Evolutionary conservation across 1,140 invertebrate species (phyloP), one percentile per base, ranked within the genome.

Genomic region (Psilanteris sp.): DNA sequence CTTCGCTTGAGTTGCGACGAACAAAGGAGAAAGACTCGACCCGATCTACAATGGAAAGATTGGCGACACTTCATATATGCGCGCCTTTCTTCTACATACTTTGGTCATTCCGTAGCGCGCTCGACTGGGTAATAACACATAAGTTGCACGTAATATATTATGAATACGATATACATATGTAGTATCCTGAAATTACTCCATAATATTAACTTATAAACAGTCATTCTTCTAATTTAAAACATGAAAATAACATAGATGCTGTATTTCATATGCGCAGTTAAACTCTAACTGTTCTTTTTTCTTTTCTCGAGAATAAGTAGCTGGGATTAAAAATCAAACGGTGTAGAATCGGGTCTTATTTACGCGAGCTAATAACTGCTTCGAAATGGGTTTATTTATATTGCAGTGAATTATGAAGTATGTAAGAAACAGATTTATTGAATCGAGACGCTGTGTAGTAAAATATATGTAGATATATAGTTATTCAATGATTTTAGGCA

Each of bases 1-100:
- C 64, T 64, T 79, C 77, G 75, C 74, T 77, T 72, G 73, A 70
- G 59, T 73, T 52, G 48, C 52, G 55, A 46, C 73, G 70, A 77
- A 80, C 79, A 81, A 79, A 81, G 74, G 74, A 68, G 77, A 80
- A 77, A 79, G 66, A 66, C 36, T 64, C 31, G 74, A 54, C 70
- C 52, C 52, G 66, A 67, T 75, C 62, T 70, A 75, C 71, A 77
- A 81, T 78, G 67, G 66, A 68, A 79, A 72, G 67, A 79, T 81
- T 77, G 75, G 74, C 77, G 72, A 77, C 67, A 77, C 74, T 72
- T 77, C 34, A 36, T 41, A 48, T 44, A 64, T 67, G 67, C 74
- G 67, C 74, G 67, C 74, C 74, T 77, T 77, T 72, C 74, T 77
- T 77, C 55, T 62, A 71, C 74, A 77, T 77, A 77, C 67, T 72